Evolutionary conservation across 64 coral and sea anemone species (phyloP).

Genomic region (Montipora capricornis): DNA sequence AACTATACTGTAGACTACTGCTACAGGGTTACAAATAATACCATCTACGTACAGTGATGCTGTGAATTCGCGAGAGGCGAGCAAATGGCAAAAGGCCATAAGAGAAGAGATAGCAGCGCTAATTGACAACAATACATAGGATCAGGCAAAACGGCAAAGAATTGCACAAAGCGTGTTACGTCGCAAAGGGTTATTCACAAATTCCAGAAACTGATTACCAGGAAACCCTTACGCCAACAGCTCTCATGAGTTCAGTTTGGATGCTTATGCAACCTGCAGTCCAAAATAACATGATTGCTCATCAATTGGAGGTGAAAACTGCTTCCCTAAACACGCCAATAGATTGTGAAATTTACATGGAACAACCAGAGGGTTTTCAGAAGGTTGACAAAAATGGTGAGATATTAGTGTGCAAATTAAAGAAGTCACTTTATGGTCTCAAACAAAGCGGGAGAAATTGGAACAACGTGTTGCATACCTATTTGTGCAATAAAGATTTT

Average conservation of each 20-base stretch:
- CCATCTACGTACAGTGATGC: constrained; percentile 41
- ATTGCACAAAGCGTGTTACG: constrained; percentile 25
- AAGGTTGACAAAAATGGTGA: no score
- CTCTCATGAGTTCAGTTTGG: constrained; percentile 12
- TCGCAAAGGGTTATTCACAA: constrained; percentile 49
- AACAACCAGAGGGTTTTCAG: no score
- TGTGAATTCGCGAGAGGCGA: constrained; percentile 15
- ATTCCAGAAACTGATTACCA: constrained; percentile 28
- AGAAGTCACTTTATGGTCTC: no score
- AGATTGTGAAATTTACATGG: no score
- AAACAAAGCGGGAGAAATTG: no score
- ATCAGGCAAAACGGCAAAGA: constrained; percentile 23
- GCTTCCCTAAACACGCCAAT: no score
- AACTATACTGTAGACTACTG: constrained; percentile 60
- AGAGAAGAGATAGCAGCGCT: constrained; percentile 38
- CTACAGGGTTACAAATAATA: constrained; percentile 33
- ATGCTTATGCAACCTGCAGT: background rate
- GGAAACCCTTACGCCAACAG: constrained; percentile 20
- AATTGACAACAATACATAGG: constrained; percentile 37
- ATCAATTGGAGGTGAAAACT: background rate
- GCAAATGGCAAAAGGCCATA: constrained; percentile 64
- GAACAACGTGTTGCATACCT: no score
- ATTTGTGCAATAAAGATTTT: background rate
- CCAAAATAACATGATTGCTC: background rate
- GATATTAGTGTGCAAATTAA: no score